Conservation (phyloP, 1,140 invertebrate genomes). For the Paraescarpia echinospica region DNA sequence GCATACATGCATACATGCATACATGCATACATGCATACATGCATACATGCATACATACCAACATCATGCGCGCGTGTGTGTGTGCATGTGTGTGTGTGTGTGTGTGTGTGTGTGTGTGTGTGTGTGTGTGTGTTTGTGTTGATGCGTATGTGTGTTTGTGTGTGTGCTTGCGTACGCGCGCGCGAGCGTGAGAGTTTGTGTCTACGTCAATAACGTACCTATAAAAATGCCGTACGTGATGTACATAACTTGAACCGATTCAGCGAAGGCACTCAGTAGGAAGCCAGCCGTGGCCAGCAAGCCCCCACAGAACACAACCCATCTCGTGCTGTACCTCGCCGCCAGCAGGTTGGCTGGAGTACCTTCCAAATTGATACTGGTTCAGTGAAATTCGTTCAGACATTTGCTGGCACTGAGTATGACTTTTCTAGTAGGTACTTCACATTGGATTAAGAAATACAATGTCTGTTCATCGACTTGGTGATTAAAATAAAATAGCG, state of each 20-base stretch:
- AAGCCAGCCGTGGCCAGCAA: constrained; percentile 13
- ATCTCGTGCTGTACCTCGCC: neutral
- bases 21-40: constrained; percentile 10
- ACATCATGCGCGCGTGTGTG: neutral
- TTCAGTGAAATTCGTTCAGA: neutral
- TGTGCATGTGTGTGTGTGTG: no score
- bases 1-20: constrained; percentile 17
- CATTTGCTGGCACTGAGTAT: neutral
- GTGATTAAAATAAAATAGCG: neutral
- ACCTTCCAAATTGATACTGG: neutral
- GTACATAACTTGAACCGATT: neutral
- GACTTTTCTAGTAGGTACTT: neutral
- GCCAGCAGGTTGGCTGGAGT: neutral
- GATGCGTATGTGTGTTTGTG: no score
- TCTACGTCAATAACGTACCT: neutral
- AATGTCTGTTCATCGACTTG: no score
- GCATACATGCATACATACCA: neutral
- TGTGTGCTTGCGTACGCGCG: no score
- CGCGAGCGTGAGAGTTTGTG: neutral
- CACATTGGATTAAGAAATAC: no score
- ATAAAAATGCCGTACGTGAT: constrained; percentile 2
- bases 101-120: no score
- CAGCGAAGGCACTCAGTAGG: neutral
- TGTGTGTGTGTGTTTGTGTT: no score
- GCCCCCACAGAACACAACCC: neutral